Evolutionary conservation across 2,888 invertebrate genomes (phyloP).

Genomic region (Drosophila diplacantha): DNA sequence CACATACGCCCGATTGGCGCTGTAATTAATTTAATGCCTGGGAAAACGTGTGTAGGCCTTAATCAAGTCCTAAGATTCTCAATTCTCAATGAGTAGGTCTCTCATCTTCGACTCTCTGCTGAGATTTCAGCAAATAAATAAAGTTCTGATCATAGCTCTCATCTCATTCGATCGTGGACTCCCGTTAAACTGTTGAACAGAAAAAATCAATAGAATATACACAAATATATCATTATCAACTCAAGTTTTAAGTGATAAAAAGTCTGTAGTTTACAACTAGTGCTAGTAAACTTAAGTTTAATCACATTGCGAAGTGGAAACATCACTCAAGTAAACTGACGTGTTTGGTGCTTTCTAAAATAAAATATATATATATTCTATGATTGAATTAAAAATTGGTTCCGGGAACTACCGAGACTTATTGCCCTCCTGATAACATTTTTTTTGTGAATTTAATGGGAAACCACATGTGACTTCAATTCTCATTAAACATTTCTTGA

Average conservation of each 20-base stretch:
- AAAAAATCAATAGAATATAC: not conserved
- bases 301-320: not conserved
- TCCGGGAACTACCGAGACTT: not conserved
- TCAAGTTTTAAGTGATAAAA: not conserved
- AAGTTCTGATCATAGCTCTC: not conserved
- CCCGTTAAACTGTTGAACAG: not conserved
- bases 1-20: not conserved
- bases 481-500: not conserved
- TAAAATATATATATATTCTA: not conserved
- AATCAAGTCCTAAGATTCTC: not conserved
- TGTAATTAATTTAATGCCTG: not conserved
- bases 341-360: not conserved
- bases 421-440: conserved; percentile 4
- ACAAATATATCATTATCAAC: no score
- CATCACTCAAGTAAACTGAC: not conserved
- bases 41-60: not conserved
- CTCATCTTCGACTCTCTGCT: not conserved
- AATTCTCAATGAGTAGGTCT: not conserved
- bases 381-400: not conserved
- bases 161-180: conserved; percentile 1
- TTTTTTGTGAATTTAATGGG: not conserved
- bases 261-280: not conserved
- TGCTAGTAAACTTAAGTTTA: not conserved
- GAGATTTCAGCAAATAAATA: not conserved
- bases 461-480: not conserved